Evolutionary conservation across 2,797 vertebrate genomes (phyloP), one percentile per base, ranked within the genome.

Genomic region (Hemitrygon akajei): DNA sequence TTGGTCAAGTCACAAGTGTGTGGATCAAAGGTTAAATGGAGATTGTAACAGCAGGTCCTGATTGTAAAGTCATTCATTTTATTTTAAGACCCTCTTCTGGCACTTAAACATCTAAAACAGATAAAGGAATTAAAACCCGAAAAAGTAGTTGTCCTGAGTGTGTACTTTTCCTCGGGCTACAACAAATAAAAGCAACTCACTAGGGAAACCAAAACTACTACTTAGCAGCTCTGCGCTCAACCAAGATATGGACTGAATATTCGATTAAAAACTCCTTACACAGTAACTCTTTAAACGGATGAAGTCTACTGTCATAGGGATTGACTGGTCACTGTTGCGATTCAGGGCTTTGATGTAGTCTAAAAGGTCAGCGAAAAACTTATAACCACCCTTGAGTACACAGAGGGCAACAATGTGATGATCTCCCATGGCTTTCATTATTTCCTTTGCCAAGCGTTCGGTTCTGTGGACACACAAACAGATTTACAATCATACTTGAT

Each of bases 291-390:
- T 99, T 95, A 99, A 97, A 94, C 99, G 98, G 94, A 99, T 99
- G 96, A 99, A 99, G 97, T 99, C 99, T 58, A 99, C 99, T 0
- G 99, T 99, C 99, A 99, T 99, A 20, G 99, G 99, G 95, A 99
- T 99, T 77, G 99, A 99, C 93, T 97, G 98, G 95, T 99, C 98
- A 73, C 98, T 99, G 97, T 99, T 99, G 95, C 98, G 97, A 96
- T 99, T 99, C 95, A 99, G 96, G 89, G 98, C 98, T 97, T 99
- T 99, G 96, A 99, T 99, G 95, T 98, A 99, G 97, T 99, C 99
- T 95, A 99, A 97, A 93, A 99, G 97, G 95, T 99, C 98, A 58
- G 99, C 98, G 95, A 99, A 99, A 96, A 99, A 99, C 95, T 99
- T 99, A 96, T 99, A 99, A 93, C 98, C 99, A 18, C 98, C 98